Evolutionary conservation across 1,140 invertebrate species (phyloP).

Genomic region (Zaprionus nigranus): DNA sequence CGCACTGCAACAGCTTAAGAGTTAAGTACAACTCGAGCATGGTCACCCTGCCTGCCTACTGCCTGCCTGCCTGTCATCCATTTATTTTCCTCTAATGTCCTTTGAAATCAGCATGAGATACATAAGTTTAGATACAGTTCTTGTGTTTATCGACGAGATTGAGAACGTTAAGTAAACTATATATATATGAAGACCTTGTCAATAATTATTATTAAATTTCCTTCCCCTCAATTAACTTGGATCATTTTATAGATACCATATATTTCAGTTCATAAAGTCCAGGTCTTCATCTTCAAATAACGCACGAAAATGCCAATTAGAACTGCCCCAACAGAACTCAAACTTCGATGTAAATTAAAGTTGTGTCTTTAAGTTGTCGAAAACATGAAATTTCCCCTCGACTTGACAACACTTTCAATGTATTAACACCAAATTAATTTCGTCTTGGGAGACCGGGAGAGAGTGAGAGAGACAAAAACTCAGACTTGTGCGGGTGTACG

Average conservation of each 20-base stretch:
- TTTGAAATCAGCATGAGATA: neutral
- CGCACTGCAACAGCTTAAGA: constrained; percentile 26
- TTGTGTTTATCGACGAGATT: neutral
- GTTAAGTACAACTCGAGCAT: constrained; percentile 27
- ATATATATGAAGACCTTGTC: too few relatives aligned
- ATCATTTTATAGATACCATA: too few relatives aligned
- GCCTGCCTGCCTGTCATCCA: constrained; percentile 22
- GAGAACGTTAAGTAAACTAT: too few relatives aligned
- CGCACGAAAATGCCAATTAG: neutral
- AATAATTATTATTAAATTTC: too few relatives aligned
- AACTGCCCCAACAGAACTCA: neutral
- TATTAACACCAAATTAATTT: constrained; percentile 81
- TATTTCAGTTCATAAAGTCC: too few relatives aligned
- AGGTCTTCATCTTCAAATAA: neutral
- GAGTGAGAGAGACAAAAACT: neutral
- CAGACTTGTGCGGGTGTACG: constrained; percentile 9
- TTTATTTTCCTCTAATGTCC: constrained; percentile 11
- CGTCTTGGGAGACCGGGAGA: constrained; percentile 26
- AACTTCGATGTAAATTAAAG: constrained; percentile 84
- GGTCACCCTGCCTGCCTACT: constrained; percentile 7
- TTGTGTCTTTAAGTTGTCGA: constrained; percentile 42
- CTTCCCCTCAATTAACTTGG: too few relatives aligned
- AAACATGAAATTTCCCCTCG: constrained; percentile 29
- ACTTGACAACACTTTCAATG: constrained; percentile 61
- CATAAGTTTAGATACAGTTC: neutral